Evolutionary conservation across 2,888 invertebrate genomes (phyloP), one percentile per base, ranked within the genome.

Genomic region (Stictocephala bisonia): DNA sequence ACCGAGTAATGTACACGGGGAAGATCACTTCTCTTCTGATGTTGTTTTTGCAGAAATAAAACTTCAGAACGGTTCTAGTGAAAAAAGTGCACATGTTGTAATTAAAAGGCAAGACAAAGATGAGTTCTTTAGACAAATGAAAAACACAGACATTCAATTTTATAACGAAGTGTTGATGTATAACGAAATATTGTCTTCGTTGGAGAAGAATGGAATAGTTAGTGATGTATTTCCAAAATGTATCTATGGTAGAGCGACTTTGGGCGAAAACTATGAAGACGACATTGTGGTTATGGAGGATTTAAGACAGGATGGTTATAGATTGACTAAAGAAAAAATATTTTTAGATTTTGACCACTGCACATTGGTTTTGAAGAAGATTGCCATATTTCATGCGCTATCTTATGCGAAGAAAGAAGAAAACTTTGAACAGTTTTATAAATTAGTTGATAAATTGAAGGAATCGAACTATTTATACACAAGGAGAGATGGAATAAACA

Each of bases 341-440:
- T 77, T 78, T 44, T 51, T 81, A 7, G 78, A 79, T 64, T 71
- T 71, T 26, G 73, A 77, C 1, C 79, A 80, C 64, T 35, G 77
- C 6, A 13, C 50, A 22, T 56, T 79, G 15, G 74, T 77, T 1
- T 11, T 80, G 44, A 71, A 75, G 27, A 75, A 70, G 11, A 53
- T 81, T 7, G 81, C 77, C 6, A 44, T 75, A n/a, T 78, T 79
- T 40, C 81, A 81, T 56, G 79, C 80, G 0, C 71, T 79, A 2
- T 77, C 79, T 2, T 80, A 80, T 74, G 73, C 44, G 9, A 41
- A 69, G 27, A 79, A 79, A 40, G 41, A 71, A n/a, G 35, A 73
- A 18, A 58, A 71, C 9, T 35, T 41, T 3, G 22, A 27, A 6
- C 18, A 35, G 22, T 70, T 73, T 27, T 11, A 15, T 13, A 20